Evolutionary conservation across 2,797 vertebrate genomes (phyloP).

Genomic region (Gymnocypris eckloni): DNA sequence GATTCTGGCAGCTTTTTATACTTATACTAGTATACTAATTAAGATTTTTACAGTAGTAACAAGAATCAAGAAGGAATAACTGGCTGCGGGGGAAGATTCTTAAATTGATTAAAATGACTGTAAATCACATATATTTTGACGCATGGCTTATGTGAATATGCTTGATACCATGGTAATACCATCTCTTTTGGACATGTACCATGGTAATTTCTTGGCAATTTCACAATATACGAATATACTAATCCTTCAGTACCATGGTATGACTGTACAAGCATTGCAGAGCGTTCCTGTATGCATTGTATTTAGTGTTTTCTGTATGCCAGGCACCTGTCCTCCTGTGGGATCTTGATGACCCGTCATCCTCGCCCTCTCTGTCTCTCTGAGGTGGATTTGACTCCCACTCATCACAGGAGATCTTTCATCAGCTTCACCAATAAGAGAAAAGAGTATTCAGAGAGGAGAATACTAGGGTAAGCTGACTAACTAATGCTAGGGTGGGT

Average conservation of each 20-base stretch:
- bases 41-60: neutral
- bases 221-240: neutral
- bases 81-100: neutral
- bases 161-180: neutral
- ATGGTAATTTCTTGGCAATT: neutral
- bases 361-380: constrained; percentile 72
- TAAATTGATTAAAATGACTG: neutral
- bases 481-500: neutral
- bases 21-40: neutral
- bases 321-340: constrained; percentile 82
- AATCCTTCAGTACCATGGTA: neutral
- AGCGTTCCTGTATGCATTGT: neutral
- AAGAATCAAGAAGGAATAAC: neutral
- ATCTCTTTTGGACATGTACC: neutral
- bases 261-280: neutral
- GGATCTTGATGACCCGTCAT: constrained; percentile 82
- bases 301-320: neutral
- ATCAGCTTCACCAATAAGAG: constrained; percentile 91
- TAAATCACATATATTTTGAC: neutral
- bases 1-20: neutral
- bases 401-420: constrained; percentile 82
- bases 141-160: neutral
- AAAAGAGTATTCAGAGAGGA: constrained; percentile 93
- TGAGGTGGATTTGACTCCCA: constrained; percentile 67
- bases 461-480: constrained; percentile 87